A percentile compares a stretch with the other conserved stretches of the same genome.
phyloP scores from a whole-genome alignment of 2,113 vertebrate species.

The Anser brachyrhynchus region DNA sequence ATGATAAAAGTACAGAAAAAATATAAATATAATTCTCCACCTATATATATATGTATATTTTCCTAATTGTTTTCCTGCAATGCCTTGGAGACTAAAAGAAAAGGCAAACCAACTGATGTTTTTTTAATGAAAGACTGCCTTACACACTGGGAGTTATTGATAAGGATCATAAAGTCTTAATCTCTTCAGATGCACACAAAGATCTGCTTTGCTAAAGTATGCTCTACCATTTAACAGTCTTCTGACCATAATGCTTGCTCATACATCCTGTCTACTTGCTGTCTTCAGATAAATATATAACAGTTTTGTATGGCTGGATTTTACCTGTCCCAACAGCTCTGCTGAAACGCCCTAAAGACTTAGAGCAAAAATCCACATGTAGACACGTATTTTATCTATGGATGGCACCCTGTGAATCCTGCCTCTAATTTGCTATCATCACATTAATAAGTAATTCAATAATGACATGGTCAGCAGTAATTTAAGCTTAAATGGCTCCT shows the following conservation, averaged over 20 bases:
- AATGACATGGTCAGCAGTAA: not conserved
- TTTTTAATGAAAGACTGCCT: not conserved
- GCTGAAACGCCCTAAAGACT: not conserved
- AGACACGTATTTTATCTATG: not conserved
- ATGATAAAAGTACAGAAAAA: not conserved
- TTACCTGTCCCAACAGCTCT: not conserved
- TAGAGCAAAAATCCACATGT: not conserved
- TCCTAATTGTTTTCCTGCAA: not conserved
- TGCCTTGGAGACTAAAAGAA: not conserved
- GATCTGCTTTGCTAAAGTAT: not conserved
- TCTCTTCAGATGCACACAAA: not conserved
- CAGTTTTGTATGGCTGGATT: not conserved
- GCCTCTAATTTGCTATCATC: not conserved
- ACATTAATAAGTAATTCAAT: not conserved
- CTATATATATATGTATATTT: not conserved
- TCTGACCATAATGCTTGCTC: not conserved
- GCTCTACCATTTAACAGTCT: not conserved
- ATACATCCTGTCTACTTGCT: not conserved
- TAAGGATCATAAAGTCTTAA: not conserved
- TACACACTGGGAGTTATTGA: not conserved
- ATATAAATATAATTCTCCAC: not conserved
- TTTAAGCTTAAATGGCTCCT: not conserved
- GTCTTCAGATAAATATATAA: not conserved
- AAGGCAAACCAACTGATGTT: accelerated
- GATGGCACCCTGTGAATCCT: not conserved